phyloP scores from a whole-genome alignment of 2,113 vertebrate genomes.

The Gorsachius goisagi region DNA sequence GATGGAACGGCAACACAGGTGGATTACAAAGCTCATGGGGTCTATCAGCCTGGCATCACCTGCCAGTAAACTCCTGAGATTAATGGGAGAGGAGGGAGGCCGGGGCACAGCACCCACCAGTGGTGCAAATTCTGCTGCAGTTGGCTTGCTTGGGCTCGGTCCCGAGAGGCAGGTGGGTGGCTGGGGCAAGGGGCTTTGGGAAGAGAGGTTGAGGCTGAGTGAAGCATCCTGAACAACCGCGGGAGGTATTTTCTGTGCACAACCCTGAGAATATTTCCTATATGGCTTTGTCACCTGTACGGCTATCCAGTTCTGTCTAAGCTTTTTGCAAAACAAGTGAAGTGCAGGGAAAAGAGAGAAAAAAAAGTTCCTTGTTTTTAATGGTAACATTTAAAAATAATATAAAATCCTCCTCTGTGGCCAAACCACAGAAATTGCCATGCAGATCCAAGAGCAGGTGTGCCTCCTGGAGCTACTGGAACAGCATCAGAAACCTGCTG shows the following conservation, averaged over 20 bases:
- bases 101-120: too few species aligned
- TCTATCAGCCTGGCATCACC: background rate
- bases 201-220: background rate
- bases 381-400: background rate
- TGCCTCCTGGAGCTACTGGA: slow-evolving; percentile 67
- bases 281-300: background rate
- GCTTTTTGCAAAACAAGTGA: background rate
- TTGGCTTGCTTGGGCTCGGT: fast-evolving
- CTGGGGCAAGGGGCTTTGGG: background rate
- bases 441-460: slow-evolving; percentile 65
- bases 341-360: background rate
- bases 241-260: background rate
- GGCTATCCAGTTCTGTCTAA: background rate
- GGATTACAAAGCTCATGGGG: background rate
- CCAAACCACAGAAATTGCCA: slow-evolving; percentile 68
- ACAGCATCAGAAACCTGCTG: slow-evolving; percentile 61
- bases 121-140: background rate
- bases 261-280: background rate
- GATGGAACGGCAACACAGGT: background rate
- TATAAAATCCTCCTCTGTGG: background rate
- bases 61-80: background rate
- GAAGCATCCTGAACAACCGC: background rate
- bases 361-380: background rate
- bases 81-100: background rate
- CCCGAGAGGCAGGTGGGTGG: background rate